These are phyloP conservation scores for Crossocerus cetratus DNA, from an alignment of 2,888 invertebrate species.

Conservation along the genomic window DNA sequence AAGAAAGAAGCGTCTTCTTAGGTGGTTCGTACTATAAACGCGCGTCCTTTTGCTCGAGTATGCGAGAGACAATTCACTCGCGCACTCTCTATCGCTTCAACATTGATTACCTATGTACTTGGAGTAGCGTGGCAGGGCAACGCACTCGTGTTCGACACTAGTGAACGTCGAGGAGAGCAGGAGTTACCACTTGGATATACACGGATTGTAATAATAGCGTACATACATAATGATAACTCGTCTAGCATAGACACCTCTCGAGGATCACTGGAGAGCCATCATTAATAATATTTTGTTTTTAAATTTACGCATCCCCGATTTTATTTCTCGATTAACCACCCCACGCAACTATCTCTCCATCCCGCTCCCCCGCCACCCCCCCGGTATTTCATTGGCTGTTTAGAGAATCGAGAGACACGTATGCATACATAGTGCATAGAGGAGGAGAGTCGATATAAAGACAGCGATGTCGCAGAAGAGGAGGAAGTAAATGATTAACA, in stretches of 20 bases:
- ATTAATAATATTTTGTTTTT: slow-evolving; percentile 71
- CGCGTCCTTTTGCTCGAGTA: slow-evolving; percentile 44
- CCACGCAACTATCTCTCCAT: neutral
- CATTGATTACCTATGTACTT: slow-evolving; percentile 57
- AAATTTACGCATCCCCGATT: slow-evolving; percentile 56
- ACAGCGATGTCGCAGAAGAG: neutral
- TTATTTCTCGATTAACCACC: slow-evolving; percentile 47
- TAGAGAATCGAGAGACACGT: too few relatives aligned
- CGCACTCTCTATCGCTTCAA: slow-evolving; percentile 61
- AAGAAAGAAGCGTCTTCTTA: slow-evolving; percentile 39
- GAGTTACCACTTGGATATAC: slow-evolving; percentile 48
- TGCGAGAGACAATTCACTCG: slow-evolving; percentile 48
- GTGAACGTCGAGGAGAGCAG: slow-evolving; percentile 37
- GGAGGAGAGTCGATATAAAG: too few relatives aligned
- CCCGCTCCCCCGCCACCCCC: too few relatives aligned
- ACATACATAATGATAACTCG: slow-evolving; percentile 58
- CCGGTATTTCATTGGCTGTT: too few relatives aligned
- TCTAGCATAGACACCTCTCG: slow-evolving; percentile 55
- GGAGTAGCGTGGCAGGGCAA: slow-evolving; percentile 35
- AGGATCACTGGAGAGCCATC: slow-evolving; percentile 58
- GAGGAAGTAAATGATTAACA: neutral
- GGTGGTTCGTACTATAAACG: slow-evolving; percentile 49
- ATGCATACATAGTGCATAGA: too few relatives aligned
- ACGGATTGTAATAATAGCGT: slow-evolving; percentile 24
- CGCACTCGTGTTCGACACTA: slow-evolving; percentile 46